A percentile compares a stretch with the other conserved stretches of the same genome.
Conservation (phyloP, 2,113 vertebrate genomes). For the Hyla sarda region DNA sequence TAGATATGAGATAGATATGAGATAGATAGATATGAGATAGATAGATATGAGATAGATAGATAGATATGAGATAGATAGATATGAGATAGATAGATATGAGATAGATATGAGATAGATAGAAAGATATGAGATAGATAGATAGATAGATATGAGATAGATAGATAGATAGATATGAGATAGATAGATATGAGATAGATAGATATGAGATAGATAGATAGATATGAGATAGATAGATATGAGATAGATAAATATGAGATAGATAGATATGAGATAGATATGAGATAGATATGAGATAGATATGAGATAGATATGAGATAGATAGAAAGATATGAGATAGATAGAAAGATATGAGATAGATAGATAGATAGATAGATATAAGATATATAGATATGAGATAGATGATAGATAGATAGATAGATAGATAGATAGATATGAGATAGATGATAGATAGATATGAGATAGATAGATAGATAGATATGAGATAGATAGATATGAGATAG, state of each 20-base stretch:
- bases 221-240: no score
- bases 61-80: no score
- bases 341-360: background rate
- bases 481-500: constrained; percentile 9
- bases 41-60: no score
- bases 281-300: background rate
- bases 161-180: no score
- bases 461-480: background rate
- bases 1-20: no score
- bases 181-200: constrained; percentile 4
- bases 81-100: background rate
- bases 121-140: constrained; percentile 6
- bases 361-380: background rate
- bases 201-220: background rate
- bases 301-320: constrained; percentile 2
- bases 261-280: constrained; percentile 2
- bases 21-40: no score
- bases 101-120: constrained; percentile 5
- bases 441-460: no score
- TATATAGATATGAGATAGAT: background rate
- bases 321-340: background rate
- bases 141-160: constrained; percentile 2
- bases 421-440: constrained; percentile 4
- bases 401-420: constrained; percentile 3
- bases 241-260: background rate